Conservation (phyloP, 2,888 invertebrate genomes). For the Coronaproctus castanopsis region DNA sequence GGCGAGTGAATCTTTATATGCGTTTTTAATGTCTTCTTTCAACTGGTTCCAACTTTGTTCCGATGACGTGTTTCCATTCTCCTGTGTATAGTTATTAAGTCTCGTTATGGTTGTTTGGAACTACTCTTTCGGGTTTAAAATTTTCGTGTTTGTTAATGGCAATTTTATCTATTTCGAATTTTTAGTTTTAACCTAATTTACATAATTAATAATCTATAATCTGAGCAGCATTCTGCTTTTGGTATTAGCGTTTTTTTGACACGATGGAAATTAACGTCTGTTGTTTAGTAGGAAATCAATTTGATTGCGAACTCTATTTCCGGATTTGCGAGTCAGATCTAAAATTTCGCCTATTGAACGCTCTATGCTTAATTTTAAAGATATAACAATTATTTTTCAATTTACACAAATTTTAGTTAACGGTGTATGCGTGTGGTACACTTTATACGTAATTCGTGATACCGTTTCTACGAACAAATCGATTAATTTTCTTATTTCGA, state of each 20-base stretch:
- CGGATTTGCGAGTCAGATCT: too few species aligned
- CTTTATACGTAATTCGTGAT: too few species aligned
- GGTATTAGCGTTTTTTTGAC: constrained; percentile 1
- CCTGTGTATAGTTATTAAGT: neutral
- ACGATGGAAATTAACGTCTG: neutral
- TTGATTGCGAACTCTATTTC: neutral
- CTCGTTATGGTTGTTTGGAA: neutral
- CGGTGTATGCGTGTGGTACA: too few species aligned
- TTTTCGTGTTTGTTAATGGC: neutral
- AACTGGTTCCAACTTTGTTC: neutral
- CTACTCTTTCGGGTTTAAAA: neutral
- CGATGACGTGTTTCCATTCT: neutral
- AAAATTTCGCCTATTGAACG: too few species aligned
- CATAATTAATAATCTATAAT: neutral
- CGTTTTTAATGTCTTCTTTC: neutral
- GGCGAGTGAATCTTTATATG: neutral
- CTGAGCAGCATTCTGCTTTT: neutral
- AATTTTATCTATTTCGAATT: neutral
- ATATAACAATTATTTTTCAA: too few species aligned
- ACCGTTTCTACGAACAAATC: too few species aligned
- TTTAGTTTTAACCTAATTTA: neutral
- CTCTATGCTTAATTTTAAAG: too few species aligned
- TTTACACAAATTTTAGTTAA: too few species aligned
- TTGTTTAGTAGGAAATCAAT: neutral
- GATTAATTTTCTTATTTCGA: too few species aligned